Base-by-base conservation (phyloP, 2,797 vertebrate genomes). In the Denticeps clupeoides region DNA sequence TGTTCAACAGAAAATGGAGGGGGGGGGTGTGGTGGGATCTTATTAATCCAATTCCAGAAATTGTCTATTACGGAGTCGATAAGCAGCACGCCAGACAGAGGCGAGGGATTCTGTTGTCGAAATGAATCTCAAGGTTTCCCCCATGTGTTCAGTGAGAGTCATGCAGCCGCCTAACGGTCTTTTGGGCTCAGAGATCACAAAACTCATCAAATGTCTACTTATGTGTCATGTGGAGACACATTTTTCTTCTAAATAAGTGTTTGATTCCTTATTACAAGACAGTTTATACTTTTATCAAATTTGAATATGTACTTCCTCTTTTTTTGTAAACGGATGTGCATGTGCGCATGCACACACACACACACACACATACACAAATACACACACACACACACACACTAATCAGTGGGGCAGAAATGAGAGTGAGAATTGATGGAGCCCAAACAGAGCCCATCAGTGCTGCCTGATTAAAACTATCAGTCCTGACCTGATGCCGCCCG, bases 401-500 rank as follows among this genome's bases (percentile, higher is more conserved):
- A 38, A 38, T 38, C 35, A 38, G 35, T 4, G 33, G 37, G 16
- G 15, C 8, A 16, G 33, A 18, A 33, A 19, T 8, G 15, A 15
- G 33, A 24, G 32, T 7, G 32, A 35, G 33, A 38, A 18, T 38
- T 45, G 24, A 31, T 24, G 2, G n/a, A 16, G 19, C 35, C 26
- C 47, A 37, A 33, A 7, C 25, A 45, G 50, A 21, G 16, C 35
- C 33, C 12, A 32, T 43, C 42, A 47, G 32, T 27, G 13, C 33
- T 11, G 9, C 2, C 50, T 43, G 46, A 56, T 56, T 52, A 60
- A 56, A 49, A 11, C 10, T 23, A 50, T 55, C 37, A 37, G 47
- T 51, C 46, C 45, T 52, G 24, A 60, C 33, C 33, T 13, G 16
- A 52, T 51, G 23, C 38, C 16, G 51, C 16, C 37, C 49, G 47